These are phyloP conservation scores for Syngnathus typhle DNA, from an alignment of 2,113 vertebrate genomes.

Conservation along the genomic window DNA sequence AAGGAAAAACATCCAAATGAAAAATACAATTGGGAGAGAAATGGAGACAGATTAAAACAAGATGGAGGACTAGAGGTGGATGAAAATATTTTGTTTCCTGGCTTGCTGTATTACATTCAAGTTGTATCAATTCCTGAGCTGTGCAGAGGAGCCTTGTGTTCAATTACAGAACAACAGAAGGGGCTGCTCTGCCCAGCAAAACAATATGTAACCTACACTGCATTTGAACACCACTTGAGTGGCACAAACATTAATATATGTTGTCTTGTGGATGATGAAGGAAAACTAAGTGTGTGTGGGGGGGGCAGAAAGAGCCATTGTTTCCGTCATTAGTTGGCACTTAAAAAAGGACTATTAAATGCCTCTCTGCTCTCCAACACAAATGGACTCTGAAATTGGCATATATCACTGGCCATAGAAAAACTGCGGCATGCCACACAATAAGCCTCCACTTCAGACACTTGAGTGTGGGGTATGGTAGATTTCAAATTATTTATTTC, in stretches of 20 bases:
- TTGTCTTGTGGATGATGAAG: neutral
- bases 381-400: neutral
- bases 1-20: neutral
- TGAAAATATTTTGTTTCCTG: conserved; percentile 6
- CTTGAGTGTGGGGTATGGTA: neutral
- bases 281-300: neutral
- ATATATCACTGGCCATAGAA: neutral
- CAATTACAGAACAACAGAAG: conserved; percentile 2
- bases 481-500: neutral
- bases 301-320: neutral
- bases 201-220: conserved; percentile 4
- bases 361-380: neutral
- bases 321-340: neutral
- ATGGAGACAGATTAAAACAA: neutral
- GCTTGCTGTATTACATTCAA: conserved; percentile 4
- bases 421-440: neutral
- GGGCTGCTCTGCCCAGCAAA: neutral
- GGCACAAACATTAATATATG: neutral
- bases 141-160: neutral
- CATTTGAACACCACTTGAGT: conserved; percentile 1
- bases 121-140: neutral
- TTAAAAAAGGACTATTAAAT: conserved; percentile 1
- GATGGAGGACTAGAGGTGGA: neutral
- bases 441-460: neutral
- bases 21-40: neutral